phyloP scores from a whole-genome alignment of 2,888 invertebrate genomes.

The Xylota sylvarum region DNA sequence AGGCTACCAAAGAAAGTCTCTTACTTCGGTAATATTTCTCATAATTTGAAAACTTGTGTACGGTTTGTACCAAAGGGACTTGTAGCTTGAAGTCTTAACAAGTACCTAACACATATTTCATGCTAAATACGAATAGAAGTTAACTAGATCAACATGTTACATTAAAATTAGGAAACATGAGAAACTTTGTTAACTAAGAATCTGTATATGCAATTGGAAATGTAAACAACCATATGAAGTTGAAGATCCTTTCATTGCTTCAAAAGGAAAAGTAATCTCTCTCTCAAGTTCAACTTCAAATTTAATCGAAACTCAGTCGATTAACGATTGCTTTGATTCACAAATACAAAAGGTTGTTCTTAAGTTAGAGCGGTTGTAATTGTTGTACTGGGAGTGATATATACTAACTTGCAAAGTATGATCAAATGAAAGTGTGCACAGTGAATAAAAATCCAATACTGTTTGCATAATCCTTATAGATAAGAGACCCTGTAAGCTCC shows the following conservation, averaged over 20 bases:
- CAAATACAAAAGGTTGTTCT: not conserved
- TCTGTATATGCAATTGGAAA: constrained; percentile 1
- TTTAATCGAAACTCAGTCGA: not conserved
- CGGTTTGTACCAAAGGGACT: constrained; percentile 34
- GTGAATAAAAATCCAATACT: too few species aligned
- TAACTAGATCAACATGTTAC: constrained; percentile 45
- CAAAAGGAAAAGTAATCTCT: not conserved
- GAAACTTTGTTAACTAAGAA: constrained; percentile 5
- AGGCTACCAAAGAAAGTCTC: constrained; percentile 60
- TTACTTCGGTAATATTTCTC: constrained; percentile 58
- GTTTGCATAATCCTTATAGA: too few species aligned
- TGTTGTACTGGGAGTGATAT: too few species aligned
- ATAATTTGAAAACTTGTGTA: constrained; percentile 61
- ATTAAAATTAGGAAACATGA: constrained; percentile 27
- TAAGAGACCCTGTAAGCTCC: too few species aligned
- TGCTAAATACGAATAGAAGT: constrained; percentile 32
- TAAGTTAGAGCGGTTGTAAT: too few species aligned
- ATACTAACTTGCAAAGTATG: too few species aligned
- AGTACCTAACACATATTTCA: constrained; percentile 44
- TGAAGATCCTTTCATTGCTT: not conserved
- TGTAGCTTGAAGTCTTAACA: constrained; percentile 42
- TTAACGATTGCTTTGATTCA: not conserved
- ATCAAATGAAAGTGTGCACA: too few species aligned
- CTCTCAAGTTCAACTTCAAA: not conserved
- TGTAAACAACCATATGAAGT: constrained; percentile 6